phyloP scores from a whole-genome alignment of 2,888 invertebrate genomes.

The Drosophila kambysellisi region DNA sequence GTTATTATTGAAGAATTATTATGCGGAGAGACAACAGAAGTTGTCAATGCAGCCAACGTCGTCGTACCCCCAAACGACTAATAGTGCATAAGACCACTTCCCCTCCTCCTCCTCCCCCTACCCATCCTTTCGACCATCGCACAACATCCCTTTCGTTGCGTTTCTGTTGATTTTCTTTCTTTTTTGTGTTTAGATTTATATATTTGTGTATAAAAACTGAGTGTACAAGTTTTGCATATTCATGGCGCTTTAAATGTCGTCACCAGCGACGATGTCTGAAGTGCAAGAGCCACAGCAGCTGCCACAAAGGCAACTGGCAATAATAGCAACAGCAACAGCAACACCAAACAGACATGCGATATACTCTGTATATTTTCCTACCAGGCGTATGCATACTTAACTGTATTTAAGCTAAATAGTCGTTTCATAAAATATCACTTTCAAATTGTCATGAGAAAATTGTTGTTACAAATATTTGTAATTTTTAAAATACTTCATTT shows the following conservation, averaged over 20 bases:
- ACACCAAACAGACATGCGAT: constrained; percentile 7
- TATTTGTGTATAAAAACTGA: constrained; percentile 71
- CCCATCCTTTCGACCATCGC: not conserved
- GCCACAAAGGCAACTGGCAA: constrained; percentile 71
- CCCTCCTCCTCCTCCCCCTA: not conserved
- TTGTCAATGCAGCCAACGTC: constrained; percentile 59
- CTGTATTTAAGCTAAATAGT: not conserved
- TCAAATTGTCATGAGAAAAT: not conserved
- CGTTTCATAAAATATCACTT: not conserved
- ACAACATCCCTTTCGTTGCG: constrained; percentile 42
- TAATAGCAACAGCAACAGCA: constrained; percentile 29
- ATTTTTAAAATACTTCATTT: not conserved
- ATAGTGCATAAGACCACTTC: constrained; percentile 54
- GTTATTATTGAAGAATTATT: constrained; percentile 79
- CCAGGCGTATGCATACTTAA: not conserved
- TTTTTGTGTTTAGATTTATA: constrained; percentile 48
- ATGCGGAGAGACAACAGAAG: constrained; percentile 64
- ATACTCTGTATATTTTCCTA: constrained; percentile 41
- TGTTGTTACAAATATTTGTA: not conserved
- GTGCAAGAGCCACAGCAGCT: constrained; percentile 57
- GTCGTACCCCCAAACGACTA: constrained; percentile 50
- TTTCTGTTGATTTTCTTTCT: constrained; percentile 24
- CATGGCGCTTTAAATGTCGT: constrained; percentile 79
- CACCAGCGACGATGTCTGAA: constrained; percentile 68
- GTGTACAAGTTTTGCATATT: constrained; percentile 80